A percentile compares a stretch with the other conserved stretches of the same genome.
phyloP scores from a whole-genome alignment of 1,140 invertebrate genomes.

The Myzus persicae region DNA sequence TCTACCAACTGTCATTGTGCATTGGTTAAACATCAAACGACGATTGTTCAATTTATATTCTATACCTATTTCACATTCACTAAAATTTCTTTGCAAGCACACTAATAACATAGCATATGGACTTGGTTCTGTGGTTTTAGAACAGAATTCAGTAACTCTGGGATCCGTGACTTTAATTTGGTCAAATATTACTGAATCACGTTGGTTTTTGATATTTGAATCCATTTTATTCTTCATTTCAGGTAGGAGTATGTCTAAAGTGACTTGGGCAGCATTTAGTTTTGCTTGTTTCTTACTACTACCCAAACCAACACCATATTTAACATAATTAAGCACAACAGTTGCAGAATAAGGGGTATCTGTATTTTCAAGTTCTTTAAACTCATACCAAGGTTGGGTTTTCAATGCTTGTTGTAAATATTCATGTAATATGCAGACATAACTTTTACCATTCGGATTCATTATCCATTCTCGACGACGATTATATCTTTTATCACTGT shows the following conservation, averaged over 20 bases:
- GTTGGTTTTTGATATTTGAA: constrained; percentile 29
- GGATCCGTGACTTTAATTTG: constrained; percentile 93
- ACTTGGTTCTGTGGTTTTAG: constrained; percentile 92
- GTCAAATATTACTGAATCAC: constrained; percentile 81
- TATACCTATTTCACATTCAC: constrained; percentile 86
- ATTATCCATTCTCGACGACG: constrained; percentile 82
- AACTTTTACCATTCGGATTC: constrained; percentile 91
- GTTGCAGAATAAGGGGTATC: constrained; percentile 69
- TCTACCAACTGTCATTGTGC: constrained; percentile 93
- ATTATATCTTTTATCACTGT: constrained; percentile 31
- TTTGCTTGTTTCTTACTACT: constrained; percentile 96
- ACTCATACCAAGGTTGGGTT: constrained; percentile 91
- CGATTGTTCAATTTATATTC: constrained; percentile 87
- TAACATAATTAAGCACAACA: constrained; percentile 88
- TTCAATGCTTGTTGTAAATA: constrained; percentile 94
- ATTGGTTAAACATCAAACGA: constrained; percentile 92
- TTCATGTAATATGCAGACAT: constrained; percentile 94
- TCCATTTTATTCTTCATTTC: constrained; percentile 78
- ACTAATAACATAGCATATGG: constrained; percentile 92
- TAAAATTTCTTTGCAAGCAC: constrained; percentile 91
- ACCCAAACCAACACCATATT: constrained; percentile 91
- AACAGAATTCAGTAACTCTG: constrained; percentile 90
- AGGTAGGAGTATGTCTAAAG: constrained; percentile 92
- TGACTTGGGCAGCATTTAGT: constrained; percentile 86
- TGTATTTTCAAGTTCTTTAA: constrained; percentile 81